These are phyloP conservation scores for Temnopleurus reevesii DNA, from an alignment of 53 echinoderm and acorn worm species.

Conservation along the genomic window DNA sequence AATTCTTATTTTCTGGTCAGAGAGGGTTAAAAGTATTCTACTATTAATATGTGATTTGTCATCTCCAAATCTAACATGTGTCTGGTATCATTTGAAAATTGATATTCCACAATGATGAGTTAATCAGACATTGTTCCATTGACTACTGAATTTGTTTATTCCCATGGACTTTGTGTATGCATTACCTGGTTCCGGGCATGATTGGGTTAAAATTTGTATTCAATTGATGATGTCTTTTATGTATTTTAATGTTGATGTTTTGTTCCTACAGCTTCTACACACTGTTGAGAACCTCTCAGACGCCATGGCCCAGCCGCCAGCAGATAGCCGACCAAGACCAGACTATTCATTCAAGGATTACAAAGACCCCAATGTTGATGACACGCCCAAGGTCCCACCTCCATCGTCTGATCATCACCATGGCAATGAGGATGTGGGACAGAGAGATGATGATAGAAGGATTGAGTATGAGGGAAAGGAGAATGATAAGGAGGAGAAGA, in stretches of 20 bases:
- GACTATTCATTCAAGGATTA: conserved; percentile 66
- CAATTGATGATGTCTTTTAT: too few relatives aligned
- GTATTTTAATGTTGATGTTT: background rate
- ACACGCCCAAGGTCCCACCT: background rate
- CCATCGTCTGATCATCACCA: background rate
- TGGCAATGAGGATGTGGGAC: background rate
- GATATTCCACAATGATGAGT: too few relatives aligned
- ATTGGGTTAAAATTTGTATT: too few relatives aligned
- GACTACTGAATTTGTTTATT: too few relatives aligned
- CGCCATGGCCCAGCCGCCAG: conserved; percentile 57
- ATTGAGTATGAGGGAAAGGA: background rate
- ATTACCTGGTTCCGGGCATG: too few relatives aligned
- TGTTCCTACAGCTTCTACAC: conserved; percentile 65
- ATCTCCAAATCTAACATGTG: too few relatives aligned
- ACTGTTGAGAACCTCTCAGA: conserved; percentile 84
- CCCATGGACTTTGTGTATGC: too few relatives aligned
- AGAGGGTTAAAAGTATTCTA: too few relatives aligned
- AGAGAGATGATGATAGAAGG: conserved; percentile 33
- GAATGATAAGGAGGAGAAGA: conserved; percentile 2
- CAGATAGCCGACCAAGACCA: conserved; percentile 26
- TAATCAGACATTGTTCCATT: too few relatives aligned
- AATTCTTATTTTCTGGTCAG: too few relatives aligned
- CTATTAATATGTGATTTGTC: too few relatives aligned
- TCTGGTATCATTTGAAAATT: too few relatives aligned
- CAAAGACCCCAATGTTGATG: conserved; percentile 36